phyloP scores from a whole-genome alignment of 2,888 invertebrate genomes.

The Oasisia sp. region DNA sequence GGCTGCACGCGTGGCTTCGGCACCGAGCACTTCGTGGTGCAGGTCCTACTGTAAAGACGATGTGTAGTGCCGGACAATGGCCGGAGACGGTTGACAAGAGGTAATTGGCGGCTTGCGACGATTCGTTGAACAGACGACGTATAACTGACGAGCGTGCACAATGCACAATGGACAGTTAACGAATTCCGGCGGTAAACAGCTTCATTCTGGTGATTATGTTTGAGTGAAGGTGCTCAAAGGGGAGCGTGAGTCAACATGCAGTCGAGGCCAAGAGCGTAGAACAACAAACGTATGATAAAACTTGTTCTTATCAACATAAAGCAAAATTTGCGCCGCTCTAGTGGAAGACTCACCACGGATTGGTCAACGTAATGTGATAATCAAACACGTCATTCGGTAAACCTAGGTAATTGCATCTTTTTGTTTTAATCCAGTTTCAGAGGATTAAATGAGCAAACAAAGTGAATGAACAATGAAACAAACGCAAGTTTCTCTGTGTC shows the following conservation, averaged over 20 bases:
- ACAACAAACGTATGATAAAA: too few species aligned
- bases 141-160: neutral
- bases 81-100: neutral
- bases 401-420: too few species aligned
- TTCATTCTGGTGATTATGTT: neutral
- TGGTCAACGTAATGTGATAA: too few species aligned
- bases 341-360: too few species aligned
- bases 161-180: slow-evolving; percentile 6
- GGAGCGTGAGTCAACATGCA: neutral
- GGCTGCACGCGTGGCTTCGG: neutral
- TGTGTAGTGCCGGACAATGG: neutral
- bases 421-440: too few species aligned
- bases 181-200: neutral
- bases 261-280: neutral
- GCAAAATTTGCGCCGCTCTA: too few species aligned
- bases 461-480: too few species aligned
- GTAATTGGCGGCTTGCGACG: slow-evolving; percentile 3
- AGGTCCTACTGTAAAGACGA: neutral
- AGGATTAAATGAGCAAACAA: too few species aligned
- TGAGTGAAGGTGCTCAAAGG: neutral
- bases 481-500: too few species aligned
- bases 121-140: slow-evolving; percentile 3
- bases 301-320: too few species aligned
- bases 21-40: neutral
- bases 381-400: too few species aligned